Percentiles rank a stretch among this genome's conserved stretches.
Conservation (phyloP, 1,140 invertebrate species). For the Himalopsyche phryganea region DNA sequence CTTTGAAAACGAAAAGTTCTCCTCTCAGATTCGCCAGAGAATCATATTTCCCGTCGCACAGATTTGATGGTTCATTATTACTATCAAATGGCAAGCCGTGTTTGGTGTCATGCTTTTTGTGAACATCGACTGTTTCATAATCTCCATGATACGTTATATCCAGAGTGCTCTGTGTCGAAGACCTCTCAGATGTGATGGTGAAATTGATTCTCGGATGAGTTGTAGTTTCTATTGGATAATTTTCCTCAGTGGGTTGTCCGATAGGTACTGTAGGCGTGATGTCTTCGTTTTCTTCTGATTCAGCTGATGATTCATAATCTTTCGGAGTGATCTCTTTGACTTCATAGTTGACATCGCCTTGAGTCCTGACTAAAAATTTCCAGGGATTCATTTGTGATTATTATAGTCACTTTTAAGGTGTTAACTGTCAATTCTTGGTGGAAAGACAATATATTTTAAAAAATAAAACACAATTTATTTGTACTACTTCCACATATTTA, state of each 20-base stretch:
- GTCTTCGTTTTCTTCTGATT: conserved; percentile 6
- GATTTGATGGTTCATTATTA: conserved; percentile 43
- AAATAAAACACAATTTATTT: no score
- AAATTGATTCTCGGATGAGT: neutral
- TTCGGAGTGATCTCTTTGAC: neutral
- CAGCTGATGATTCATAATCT: neutral
- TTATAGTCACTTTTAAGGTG: no score
- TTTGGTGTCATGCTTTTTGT: conserved; percentile 41
- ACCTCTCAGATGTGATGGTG: neutral
- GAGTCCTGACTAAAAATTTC: no score
- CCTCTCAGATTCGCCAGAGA: conserved; percentile 63
- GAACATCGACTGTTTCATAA: conserved; percentile 47
- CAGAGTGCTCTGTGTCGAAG: neutral
- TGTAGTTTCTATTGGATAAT: neutral
- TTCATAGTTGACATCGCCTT: neutral
- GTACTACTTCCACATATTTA: no score
- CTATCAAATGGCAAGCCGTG: conserved; percentile 30
- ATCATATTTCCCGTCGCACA: conserved; percentile 67
- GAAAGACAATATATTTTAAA: no score
- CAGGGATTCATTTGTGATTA: no score
- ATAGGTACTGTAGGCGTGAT: conserved; percentile 1
- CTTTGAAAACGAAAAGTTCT: conserved; percentile 74
- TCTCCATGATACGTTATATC: conserved; percentile 44
- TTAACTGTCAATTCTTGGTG: no score
- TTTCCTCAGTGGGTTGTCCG: neutral